Evolutionary conservation across 2,888 invertebrate species (phyloP), one percentile per base, ranked within the genome.

Genomic region (Plebejus argus): DNA sequence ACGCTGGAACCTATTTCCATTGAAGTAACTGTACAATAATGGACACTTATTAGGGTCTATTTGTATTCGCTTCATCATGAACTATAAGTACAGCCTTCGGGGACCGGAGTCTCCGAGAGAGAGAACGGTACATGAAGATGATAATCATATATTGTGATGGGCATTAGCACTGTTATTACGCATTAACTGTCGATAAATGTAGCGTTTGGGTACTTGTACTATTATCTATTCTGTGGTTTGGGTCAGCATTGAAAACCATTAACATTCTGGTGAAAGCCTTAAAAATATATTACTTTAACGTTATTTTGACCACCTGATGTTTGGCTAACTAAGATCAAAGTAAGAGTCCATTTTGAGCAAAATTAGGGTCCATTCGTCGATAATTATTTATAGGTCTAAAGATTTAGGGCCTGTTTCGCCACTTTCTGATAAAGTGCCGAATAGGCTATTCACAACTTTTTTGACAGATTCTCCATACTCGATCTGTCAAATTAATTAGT

Each of bases 61-160:
- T 79, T 76, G 39, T 53, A 77, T 78, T 79, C 78, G 79, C 80
- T 76, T 78, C 76, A 79, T 80, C 79, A 79, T 79, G 75, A 28
- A 74, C 61, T 66, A 75, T 78, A 70, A 74, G 53, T 33, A 74
- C 49, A 75, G 61, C 35, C 72, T 77, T 76, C 58, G 56, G 49
- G 70, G 75, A 75, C 49, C 53, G 74, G 56, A 75, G 72, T 28
- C 61, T 76, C 71, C 45, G 5, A 28, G 53, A 28, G 28, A 18
- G 20, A 12, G 74, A 80, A 78, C 79, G 78, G 79, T 78, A 79
- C 76, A 45, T 61, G 10, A 77, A 76, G 72, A 75, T 53, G 53
- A 53, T 74, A 74, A 74, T 53, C 74, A 53, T 53, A 53, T 3
- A 74, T 74, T 74, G 74, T 74, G 49, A 74, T 53, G 66, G 6